These are phyloP conservation scores for Dynastes hyllus DNA, from an alignment of 2,888 invertebrate species.

Conservation along the genomic window DNA sequence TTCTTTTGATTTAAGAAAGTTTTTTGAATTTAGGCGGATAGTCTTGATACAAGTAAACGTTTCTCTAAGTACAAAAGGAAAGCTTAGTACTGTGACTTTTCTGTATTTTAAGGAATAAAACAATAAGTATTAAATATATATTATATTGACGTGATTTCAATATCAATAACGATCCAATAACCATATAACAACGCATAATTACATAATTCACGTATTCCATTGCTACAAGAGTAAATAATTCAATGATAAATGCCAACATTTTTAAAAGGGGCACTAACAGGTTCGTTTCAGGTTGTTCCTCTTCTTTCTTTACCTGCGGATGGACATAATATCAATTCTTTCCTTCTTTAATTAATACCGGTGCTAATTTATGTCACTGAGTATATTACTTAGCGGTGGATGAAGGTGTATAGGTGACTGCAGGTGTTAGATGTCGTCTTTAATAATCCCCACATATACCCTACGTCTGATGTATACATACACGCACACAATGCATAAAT, in stretches of 20 bases:
- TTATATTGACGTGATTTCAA: too few species aligned
- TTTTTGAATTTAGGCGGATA: too few species aligned
- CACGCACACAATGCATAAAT: conserved; percentile 27
- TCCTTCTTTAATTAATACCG: conserved; percentile 31
- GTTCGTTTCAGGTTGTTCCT: background rate
- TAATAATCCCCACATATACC: conserved; percentile 28
- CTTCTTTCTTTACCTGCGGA: background rate
- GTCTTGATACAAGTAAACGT: too few species aligned
- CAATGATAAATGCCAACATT: conserved; percentile 9
- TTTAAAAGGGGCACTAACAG: conserved; percentile 12
- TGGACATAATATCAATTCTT: conserved; percentile 23
- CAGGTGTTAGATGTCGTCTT: conserved; percentile 43
- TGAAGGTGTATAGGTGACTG: conserved; percentile 21
- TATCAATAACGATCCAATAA: too few species aligned
- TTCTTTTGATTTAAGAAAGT: too few species aligned
- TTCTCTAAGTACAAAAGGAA: too few species aligned
- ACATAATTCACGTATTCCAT: background rate
- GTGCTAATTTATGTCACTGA: conserved; percentile 41
- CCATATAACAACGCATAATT: too few species aligned
- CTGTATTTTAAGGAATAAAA: too few species aligned
- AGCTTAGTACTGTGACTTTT: too few species aligned
- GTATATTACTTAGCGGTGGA: conserved; percentile 29
- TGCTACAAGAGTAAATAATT: background rate
- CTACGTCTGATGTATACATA: conserved; percentile 9
- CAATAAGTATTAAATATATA: too few species aligned